A percentile compares a stretch with the other conserved stretches of the same genome.
Conservation (phyloP, 2,113 vertebrate species). For the Otus sunia region DNA sequence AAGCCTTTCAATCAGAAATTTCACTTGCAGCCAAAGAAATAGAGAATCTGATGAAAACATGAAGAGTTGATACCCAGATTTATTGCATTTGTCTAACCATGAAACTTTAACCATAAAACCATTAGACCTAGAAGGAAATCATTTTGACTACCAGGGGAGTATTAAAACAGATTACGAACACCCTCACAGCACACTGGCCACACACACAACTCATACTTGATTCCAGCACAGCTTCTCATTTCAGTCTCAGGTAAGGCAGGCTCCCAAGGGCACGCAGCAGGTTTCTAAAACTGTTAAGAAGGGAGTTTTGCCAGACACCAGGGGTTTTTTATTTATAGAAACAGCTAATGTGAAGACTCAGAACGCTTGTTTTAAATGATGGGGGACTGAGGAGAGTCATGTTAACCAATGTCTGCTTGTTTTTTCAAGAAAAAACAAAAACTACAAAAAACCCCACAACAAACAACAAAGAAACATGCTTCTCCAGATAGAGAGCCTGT, state of each 20-base stretch:
- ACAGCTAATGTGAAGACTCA: background rate
- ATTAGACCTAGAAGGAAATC: background rate
- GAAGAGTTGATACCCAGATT: background rate
- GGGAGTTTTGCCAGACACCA: background rate
- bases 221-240: background rate
- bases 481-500: background rate
- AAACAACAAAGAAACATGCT: background rate
- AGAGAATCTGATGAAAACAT: background rate
- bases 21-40: background rate
- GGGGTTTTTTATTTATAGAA: background rate
- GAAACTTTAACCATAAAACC: background rate
- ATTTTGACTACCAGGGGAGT: background rate
- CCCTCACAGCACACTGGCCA: background rate
- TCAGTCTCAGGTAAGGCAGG: background rate
- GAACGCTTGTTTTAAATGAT: background rate
- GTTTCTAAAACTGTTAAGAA: background rate
- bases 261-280: background rate
- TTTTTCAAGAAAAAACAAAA: no score
- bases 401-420: background rate
- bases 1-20: background rate
- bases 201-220: background rate
- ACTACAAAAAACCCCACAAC: no score
- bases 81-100: background rate
- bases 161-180: background rate
- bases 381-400: background rate